Percentiles rank a stretch among this genome's conserved stretches.
Conservation (phyloP, 2,888 invertebrate genomes). For the Habrosyne pyritoides region DNA sequence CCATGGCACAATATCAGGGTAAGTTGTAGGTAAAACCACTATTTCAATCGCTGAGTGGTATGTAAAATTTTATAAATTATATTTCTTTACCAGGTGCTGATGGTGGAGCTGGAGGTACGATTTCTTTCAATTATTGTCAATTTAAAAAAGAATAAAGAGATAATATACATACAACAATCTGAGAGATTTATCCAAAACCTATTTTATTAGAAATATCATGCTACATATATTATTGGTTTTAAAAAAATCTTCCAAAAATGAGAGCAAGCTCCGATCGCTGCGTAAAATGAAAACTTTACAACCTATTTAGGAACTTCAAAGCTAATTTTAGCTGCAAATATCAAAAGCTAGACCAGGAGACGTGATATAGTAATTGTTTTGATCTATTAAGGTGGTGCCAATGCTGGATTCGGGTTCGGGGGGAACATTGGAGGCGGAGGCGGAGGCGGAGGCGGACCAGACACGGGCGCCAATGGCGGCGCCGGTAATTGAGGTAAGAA, state of each 20-base stretch:
- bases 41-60: not conserved
- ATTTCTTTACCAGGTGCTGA: not conserved
- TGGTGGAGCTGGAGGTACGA: constrained; percentile 7
- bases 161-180: too few species aligned
- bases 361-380: not conserved
- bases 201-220: too few species aligned
- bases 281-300: too few species aligned
- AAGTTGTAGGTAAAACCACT: not conserved
- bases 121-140: not conserved
- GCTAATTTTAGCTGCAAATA: too few species aligned
- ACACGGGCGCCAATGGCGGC: not conserved
- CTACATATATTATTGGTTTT: too few species aligned
- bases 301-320: too few species aligned
- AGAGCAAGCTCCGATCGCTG: too few species aligned
- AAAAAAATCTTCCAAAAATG: too few species aligned
- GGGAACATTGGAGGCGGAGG: constrained; percentile 9
- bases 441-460: not conserved
- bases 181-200: too few species aligned
- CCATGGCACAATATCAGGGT: not conserved
- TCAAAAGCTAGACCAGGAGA: too few species aligned
- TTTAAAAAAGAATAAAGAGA: too few species aligned
- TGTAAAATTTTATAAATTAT: not conserved
- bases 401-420: constrained; percentile 5
- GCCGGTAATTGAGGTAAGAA: not conserved
- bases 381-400: not conserved